Base-by-base conservation (phyloP, 2,113 vertebrate genomes). In the Mixornis gularis region DNA sequence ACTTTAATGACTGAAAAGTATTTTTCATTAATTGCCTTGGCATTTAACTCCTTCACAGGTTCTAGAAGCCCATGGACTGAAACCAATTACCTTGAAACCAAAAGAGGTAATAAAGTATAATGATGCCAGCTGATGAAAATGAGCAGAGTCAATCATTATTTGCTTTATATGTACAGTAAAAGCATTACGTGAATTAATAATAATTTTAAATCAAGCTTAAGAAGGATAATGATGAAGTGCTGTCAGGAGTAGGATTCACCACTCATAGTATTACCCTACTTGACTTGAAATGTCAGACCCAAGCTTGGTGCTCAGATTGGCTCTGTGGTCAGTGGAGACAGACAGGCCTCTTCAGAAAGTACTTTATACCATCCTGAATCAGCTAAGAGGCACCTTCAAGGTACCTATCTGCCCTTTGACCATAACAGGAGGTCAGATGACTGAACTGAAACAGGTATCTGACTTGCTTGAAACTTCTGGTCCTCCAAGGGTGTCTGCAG, bases 31-130 rank as follows among this genome's bases (percentile, higher is more conserved):
- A 77, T 51, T 65, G 40, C 27, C 29, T 76, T 78, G 77, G 56
- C 55, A 83, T 92, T 83, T 51, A 93, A 96, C 77, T 79, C 38
- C 41, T 95, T 89, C 87, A 41, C 94, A 99, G 99, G 99, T 99
- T 58, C 96, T 99, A 70, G 97, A 99, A 97, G 99, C 99, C 59
- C 99, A 99, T 85, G 99, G 99, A 72, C 96, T 99, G 56, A 99
- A 98, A 93, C 99, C 99, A 92, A 90, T 99, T 97, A 98, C 98
- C 82, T 96, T 99, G 84, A 99, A 98, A 95, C 98, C 99, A 63
- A 99, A 99, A 97, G 99, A 99, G 98, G 99, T 99, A 98, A 97
- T 82, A 60, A 87, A 79, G 51, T 52, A 24, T 26, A 81, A 64
- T 76, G 25, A 66, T 21, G 15, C 7, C n/a, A 79, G 34, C 34